Conservation (phyloP, 1,140 invertebrate genomes). For the Dreissena polymorpha region DNA sequence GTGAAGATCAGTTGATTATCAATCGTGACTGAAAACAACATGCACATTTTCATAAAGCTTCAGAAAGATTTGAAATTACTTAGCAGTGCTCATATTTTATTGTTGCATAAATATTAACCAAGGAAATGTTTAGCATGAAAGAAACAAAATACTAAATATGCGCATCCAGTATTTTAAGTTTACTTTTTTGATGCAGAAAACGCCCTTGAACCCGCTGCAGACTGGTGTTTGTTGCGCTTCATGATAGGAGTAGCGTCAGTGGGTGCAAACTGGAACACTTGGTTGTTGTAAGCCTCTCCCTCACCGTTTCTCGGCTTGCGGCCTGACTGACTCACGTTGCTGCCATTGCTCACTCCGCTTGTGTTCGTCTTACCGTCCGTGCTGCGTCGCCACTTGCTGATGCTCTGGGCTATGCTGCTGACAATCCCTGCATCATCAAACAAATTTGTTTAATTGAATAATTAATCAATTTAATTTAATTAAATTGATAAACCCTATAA, state of each 20-base stretch:
- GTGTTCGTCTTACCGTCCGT: constrained; percentile 72
- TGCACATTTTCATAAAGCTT: too few species aligned
- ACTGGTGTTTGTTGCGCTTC: constrained; percentile 69
- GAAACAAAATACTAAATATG: too few species aligned
- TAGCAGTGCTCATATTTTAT: too few species aligned
- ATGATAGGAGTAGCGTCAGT: constrained; percentile 72
- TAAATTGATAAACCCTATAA: too few species aligned
- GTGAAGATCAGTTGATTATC: too few species aligned
- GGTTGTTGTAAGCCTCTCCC: not conserved
- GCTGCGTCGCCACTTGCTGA: constrained; percentile 73
- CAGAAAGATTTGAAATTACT: too few species aligned
- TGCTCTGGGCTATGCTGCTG: constrained; percentile 73
- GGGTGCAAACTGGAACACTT: constrained; percentile 42
- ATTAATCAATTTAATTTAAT: too few species aligned
- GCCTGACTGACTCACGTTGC: constrained; percentile 56
- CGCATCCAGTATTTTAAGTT: not conserved
- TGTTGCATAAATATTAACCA: too few species aligned
- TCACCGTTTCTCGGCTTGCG: constrained; percentile 22
- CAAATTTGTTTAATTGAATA: too few species aligned
- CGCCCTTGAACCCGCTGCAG: constrained; percentile 65
- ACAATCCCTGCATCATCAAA: constrained; percentile 69
- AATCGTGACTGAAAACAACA: too few species aligned
- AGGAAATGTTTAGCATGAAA: too few species aligned
- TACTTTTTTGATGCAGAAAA: constrained; percentile 78
- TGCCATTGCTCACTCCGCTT: constrained; percentile 58